These are phyloP conservation scores for Xestia ashworthii DNA, from an alignment of 2,888 invertebrate species.

Conservation along the genomic window DNA sequence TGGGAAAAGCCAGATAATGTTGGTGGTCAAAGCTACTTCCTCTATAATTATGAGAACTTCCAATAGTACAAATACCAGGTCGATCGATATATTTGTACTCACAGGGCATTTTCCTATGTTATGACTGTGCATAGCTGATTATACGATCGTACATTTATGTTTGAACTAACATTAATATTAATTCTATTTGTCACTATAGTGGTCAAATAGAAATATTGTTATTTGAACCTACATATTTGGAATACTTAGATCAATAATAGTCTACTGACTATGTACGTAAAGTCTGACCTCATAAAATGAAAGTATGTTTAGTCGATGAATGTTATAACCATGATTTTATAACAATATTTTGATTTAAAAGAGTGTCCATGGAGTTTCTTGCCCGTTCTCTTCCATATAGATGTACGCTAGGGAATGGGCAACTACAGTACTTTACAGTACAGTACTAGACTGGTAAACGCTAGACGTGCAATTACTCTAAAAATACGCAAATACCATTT, in stretches of 20 bases:
- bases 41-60: too few relatives aligned
- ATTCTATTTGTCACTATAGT: constrained; percentile 22
- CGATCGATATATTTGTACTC: background rate
- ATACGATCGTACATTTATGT: background rate
- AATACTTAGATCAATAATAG: background rate
- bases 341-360: too few relatives aligned
- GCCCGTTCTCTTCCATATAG: too few relatives aligned
- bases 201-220: constrained; percentile 9
- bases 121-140: background rate
- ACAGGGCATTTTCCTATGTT: background rate
- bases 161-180: constrained; percentile 33
- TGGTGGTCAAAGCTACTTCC: too few relatives aligned
- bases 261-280: background rate
- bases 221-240: background rate
- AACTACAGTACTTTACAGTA: too few relatives aligned
- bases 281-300: background rate
- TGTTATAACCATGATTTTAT: too few relatives aligned
- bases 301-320: background rate
- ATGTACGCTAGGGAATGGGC: too few relatives aligned
- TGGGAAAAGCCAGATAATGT: too few relatives aligned
- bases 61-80: too few relatives aligned
- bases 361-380: too few relatives aligned
- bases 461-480: background rate
- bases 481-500: background rate
- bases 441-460: background rate